Evolutionary conservation across 2,797 vertebrate species (phyloP), one percentile per base, ranked within the genome.

Genomic region (Rhinichthys osculus): DNA sequence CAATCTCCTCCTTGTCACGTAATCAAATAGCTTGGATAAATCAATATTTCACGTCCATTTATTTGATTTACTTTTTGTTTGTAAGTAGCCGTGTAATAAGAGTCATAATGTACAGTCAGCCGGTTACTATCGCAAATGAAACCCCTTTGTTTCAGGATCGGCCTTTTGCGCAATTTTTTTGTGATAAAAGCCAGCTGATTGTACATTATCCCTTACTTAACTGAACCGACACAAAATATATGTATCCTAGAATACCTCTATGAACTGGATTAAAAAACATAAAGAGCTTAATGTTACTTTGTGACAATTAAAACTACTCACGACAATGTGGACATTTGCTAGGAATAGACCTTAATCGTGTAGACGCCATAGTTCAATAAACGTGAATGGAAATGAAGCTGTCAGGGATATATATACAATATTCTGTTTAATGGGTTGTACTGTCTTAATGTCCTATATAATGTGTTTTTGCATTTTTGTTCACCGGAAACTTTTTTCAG

Each of bases 181-280:
- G 69, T 40, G 11, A 3, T 14, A 78, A 78, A 78, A 54, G 8
- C 23, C 23, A 4, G 14, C 38, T 44, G 57, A 30, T 19, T 64
- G 57, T 44, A 44, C 38, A 62, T 78, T 44, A 78, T 78, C n/a
- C 76, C 7, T 27, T 78, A 59, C 13, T 27, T 59, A 78, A 59
- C 35, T 62, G 23, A 78, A n/a, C 14, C 9, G 21, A 40, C 35
- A 38, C 7, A 2, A 76, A n/a, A 54, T 57, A 23, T 21, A 40
- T 62, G 4, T 42, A 30, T 62, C n/a, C 42, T 78, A 64, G 0
- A 64, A 78, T 44, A 30, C n/a, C 57, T 27, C 1, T 8, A 44
- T 30, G 7, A 78, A 42, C 16, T 69, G 33, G 33, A 21, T 21
- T 3, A 21, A 21, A 69, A 17, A 30, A 62, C 23, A n/a, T 9